phyloP scores from a whole-genome alignment of 1,140 invertebrate genomes.

The Drosophila burlai region DNA sequence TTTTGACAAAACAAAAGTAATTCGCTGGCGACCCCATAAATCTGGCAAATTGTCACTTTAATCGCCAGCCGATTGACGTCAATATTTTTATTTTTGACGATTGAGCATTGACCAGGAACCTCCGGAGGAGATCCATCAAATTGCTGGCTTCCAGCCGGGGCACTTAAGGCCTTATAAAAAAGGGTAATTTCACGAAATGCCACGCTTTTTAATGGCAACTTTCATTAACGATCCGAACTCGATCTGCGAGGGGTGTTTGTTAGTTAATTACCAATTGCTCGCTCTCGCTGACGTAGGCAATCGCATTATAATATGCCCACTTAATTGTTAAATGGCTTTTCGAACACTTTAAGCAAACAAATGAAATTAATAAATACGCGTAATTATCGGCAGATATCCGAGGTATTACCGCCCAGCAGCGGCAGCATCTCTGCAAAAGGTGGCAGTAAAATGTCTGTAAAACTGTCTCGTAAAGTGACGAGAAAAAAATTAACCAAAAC shows the following conservation, averaged over 20 bases:
- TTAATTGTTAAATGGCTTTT: constrained; percentile 79
- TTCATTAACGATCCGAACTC: constrained; percentile 59
- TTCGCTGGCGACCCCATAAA: constrained; percentile 39
- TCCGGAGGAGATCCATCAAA: constrained; percentile 11
- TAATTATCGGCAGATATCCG: constrained; percentile 50
- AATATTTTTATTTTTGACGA: constrained; percentile 28
- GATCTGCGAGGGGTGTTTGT: constrained; percentile 40
- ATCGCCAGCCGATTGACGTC: constrained; percentile 47
- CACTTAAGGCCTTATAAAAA: constrained; percentile 54
- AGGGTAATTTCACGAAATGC: constrained; percentile 44
- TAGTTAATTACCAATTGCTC: constrained; percentile 74
- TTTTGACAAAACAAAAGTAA: constrained; percentile 12
- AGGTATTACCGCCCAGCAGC: constrained; percentile 26
- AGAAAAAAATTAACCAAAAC: constrained; percentile 37
- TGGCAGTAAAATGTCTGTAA: constrained; percentile 55
- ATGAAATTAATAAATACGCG: constrained; percentile 57
- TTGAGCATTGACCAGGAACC: constrained; percentile 31
- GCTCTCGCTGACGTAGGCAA: constrained; percentile 33
- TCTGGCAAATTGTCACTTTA: constrained; percentile 44
- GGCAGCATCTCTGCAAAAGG: constrained; percentile 27
- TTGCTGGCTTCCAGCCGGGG: constrained; percentile 1
- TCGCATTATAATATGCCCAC: constrained; percentile 70
- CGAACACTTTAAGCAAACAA: constrained; percentile 78
- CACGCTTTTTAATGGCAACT: constrained; percentile 69
- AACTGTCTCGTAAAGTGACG: constrained; percentile 67